Evolutionary conservation across 2,888 invertebrate species (phyloP).

Genomic region (Alcis repandata): DNA sequence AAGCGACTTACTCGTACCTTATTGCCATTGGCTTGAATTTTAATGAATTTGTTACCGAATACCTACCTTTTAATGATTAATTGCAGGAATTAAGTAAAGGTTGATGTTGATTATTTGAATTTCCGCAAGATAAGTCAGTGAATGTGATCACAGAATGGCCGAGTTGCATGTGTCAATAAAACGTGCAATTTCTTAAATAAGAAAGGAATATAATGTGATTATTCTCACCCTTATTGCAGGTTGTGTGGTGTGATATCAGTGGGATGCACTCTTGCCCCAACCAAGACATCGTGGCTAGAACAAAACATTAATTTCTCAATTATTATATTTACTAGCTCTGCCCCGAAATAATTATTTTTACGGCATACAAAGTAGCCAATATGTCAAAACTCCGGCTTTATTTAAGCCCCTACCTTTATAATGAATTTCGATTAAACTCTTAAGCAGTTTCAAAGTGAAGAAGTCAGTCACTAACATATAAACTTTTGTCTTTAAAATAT

Average conservation of each 20-base stretch:
- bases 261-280: constrained; percentile 66
- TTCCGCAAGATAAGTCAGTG: neutral
- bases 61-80: neutral
- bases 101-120: too few species aligned
- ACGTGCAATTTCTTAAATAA: too few species aligned
- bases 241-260: constrained; percentile 65
- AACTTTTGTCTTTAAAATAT: too few species aligned
- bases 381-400: too few species aligned
- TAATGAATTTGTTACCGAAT: neutral
- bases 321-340: neutral
- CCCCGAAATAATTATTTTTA: too few species aligned
- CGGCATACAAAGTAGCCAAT: too few species aligned
- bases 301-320: neutral
- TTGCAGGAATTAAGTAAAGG: neutral
- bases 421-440: too few species aligned
- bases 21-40: neutral
- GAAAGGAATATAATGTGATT: neutral
- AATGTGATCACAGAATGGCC: neutral
- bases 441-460: too few species aligned
- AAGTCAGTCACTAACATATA: too few species aligned
- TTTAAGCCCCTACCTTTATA: too few species aligned
- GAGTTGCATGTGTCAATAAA: too few species aligned
- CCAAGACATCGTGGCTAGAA: constrained; percentile 54
- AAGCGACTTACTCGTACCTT: neutral
- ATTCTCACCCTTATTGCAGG: constrained; percentile 69